phyloP scores from a whole-genome alignment of 2,113 vertebrate genomes.

The Alethe diademata region DNA sequence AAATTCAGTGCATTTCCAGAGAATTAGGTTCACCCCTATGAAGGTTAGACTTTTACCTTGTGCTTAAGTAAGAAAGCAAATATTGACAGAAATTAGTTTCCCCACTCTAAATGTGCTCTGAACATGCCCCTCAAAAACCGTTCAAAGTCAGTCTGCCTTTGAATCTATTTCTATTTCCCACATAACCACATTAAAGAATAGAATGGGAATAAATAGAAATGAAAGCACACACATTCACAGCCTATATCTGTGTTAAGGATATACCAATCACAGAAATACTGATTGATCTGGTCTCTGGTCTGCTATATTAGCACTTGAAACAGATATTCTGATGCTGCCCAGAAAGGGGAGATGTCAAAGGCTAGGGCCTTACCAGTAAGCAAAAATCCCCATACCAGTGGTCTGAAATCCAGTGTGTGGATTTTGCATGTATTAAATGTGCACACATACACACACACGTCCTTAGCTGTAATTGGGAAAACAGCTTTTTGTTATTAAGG shows the following conservation, averaged over 20 bases:
- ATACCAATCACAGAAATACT: background rate
- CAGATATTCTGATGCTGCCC: background rate
- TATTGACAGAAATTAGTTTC: background rate
- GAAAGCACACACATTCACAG: background rate
- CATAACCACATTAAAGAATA: background rate
- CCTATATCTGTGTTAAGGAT: background rate
- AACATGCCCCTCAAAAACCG: background rate
- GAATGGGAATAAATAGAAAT: background rate
- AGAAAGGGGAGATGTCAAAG: background rate
- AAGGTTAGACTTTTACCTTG: background rate
- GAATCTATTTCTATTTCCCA: constrained; percentile 1
- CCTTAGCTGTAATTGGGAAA: background rate
- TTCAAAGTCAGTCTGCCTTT: background rate
- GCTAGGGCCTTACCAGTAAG: background rate
- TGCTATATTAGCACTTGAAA: background rate
- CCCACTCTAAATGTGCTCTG: background rate
- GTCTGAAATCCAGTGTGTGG: background rate
- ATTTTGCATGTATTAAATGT: background rate
- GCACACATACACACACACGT: background rate
- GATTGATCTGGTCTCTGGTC: background rate
- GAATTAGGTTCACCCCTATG: background rate
- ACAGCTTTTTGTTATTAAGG: background rate
- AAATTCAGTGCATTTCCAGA: background rate
- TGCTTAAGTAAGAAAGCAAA: background rate
- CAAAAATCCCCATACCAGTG: background rate